phyloP scores from a whole-genome alignment of 30 jellyfish, hydroid and myxozoan species.

The Nemopilema nomurai region DNA sequence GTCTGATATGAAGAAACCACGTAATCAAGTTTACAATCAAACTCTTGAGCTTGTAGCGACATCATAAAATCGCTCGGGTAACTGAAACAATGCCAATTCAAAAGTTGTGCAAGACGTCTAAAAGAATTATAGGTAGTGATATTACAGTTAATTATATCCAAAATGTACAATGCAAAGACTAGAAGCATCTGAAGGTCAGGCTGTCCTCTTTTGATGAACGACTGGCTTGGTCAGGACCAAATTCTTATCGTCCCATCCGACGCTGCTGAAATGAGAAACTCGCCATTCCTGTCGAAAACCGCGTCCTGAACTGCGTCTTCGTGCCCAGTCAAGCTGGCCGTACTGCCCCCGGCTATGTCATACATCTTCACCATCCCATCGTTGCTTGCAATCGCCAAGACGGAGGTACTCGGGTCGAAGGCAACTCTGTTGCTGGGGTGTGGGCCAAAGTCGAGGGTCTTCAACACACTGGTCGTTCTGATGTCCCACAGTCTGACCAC shows the following conservation, averaged over 20 bases:
- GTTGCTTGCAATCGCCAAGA: slow-evolving; percentile 86
- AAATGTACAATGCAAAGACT: background rate
- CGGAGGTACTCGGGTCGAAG: slow-evolving; percentile 92
- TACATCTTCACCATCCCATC: slow-evolving; percentile 90
- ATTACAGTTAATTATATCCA: background rate
- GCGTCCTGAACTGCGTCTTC: slow-evolving; percentile 86
- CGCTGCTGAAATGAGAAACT: slow-evolving; percentile 84
- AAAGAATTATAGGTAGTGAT: background rate
- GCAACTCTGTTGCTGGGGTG: slow-evolving; percentile 94
- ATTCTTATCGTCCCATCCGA: slow-evolving; percentile 85
- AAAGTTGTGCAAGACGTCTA: background rate
- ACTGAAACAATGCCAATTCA: background rate
- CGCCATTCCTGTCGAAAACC: slow-evolving; percentile 81
- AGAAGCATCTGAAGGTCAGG: background rate
- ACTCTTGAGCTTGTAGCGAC: no score
- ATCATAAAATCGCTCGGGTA: no score
- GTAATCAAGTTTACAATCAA: no score
- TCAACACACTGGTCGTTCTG: slow-evolving; percentile 57
- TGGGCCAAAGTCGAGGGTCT: slow-evolving; percentile 90
- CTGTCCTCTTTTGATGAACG: background rate
- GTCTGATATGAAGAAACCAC: no score
- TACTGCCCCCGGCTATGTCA: slow-evolving; percentile 65
- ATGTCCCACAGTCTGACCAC: slow-evolving; percentile 86
- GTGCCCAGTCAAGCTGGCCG: slow-evolving; percentile 73
- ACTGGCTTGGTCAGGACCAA: slow-evolving; percentile 64